Percentiles rank a stretch among this genome's conserved stretches.
phyloP scores from a whole-genome alignment of 2,888 invertebrate species.

The Rotaria macrura region DNA sequence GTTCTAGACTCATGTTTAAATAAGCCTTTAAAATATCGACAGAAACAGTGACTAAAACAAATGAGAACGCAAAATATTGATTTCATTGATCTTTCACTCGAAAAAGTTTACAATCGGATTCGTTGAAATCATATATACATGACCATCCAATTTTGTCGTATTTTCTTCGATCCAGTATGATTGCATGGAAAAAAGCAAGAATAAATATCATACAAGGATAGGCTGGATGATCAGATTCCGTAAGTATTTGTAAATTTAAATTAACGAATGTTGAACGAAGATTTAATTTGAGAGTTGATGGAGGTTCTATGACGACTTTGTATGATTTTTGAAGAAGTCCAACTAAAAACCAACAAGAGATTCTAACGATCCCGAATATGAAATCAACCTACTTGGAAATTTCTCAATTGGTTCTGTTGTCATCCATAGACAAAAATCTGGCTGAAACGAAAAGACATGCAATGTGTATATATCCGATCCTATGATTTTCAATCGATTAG shows the following conservation, averaged over 20 bases:
- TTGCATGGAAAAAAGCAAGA: constrained; percentile 82
- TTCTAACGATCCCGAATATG: neutral
- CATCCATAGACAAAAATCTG: constrained; percentile 80
- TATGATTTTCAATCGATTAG: too few relatives aligned
- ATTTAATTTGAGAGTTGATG: constrained; percentile 77
- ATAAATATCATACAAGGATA: constrained; percentile 73
- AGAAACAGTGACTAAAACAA: constrained; percentile 61
- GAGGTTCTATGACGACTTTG: constrained; percentile 83
- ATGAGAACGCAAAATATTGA: neutral
- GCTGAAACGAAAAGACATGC: constrained; percentile 41
- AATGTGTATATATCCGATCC: too few relatives aligned
- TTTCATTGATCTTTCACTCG: neutral
- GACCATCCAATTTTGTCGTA: constrained; percentile 92
- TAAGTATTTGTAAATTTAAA: constrained; percentile 63
- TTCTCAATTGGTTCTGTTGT: constrained; percentile 67
- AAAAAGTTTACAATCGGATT: constrained; percentile 61
- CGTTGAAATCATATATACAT: constrained; percentile 77
- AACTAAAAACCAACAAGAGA: constrained; percentile 69
- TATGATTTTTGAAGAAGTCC: constrained; percentile 73
- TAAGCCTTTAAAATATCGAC: constrained; percentile 73
- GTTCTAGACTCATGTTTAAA: constrained; percentile 60
- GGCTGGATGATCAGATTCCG: constrained; percentile 64
- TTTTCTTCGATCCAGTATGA: constrained; percentile 76
- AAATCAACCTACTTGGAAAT: constrained; percentile 26
- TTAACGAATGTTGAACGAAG: constrained; percentile 76